Conservation (phyloP, 2,888 invertebrate species). For the Scelioninae gen. 1 region DNA sequence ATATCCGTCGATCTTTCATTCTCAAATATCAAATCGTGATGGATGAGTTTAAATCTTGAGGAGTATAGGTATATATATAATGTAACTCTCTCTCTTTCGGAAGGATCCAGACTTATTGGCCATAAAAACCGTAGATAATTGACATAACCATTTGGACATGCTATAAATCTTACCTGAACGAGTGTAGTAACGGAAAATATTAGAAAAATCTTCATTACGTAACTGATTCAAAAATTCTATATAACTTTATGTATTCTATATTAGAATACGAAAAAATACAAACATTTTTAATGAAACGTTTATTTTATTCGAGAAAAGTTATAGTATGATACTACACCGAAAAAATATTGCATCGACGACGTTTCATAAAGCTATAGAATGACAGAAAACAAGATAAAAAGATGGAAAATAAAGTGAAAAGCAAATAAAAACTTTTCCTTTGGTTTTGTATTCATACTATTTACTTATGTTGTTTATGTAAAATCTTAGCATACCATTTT, state of each 20-base stretch:
- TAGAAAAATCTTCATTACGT: neutral
- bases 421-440: too few species aligned
- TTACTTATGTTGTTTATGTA: too few species aligned
- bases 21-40: conserved; percentile 32
- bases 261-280: neutral
- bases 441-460: too few species aligned
- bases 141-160: conserved; percentile 31
- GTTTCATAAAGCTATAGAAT: too few species aligned
- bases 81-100: conserved; percentile 10
- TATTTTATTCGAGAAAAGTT: too few species aligned
- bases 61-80: neutral
- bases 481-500: too few species aligned
- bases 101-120: conserved; percentile 16
- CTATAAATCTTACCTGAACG: conserved; percentile 35
- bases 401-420: too few species aligned
- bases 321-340: too few species aligned
- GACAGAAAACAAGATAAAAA: too few species aligned
- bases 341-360: too few species aligned
- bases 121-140: too few species aligned
- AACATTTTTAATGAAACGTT: neutral
- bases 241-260: neutral
- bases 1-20: conserved; percentile 22
- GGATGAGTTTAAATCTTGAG: conserved; percentile 29
- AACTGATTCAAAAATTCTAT: neutral
- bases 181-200: neutral